These are phyloP conservation scores for Tetragnatha versicolor DNA, from an alignment of 1,140 invertebrate species.

Conservation along the genomic window DNA sequence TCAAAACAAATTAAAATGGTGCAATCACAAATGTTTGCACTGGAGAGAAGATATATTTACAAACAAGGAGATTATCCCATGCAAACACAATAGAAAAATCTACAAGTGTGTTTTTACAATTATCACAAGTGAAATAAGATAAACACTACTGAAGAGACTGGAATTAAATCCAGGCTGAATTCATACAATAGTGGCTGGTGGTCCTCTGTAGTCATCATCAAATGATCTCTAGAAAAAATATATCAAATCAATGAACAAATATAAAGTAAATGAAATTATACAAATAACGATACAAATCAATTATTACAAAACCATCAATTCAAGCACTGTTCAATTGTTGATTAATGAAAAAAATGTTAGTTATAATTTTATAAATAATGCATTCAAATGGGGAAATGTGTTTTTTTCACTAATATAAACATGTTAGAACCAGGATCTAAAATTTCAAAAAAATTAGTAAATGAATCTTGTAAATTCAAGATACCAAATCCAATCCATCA, in stretches of 20 bases:
- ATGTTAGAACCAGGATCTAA: no score
- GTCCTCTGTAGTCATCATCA: conserved; percentile 34
- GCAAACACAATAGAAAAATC: conserved; percentile 9
- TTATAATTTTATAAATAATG: no score
- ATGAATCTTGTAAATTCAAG: no score
- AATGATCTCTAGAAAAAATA: conserved; percentile 22
- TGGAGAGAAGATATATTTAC: conserved; percentile 25
- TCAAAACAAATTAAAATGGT: no score
- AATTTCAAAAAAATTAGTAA: no score
- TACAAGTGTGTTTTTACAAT: conserved; percentile 8
- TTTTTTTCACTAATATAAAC: no score
- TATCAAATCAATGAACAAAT: not conserved
- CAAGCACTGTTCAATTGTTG: no score
- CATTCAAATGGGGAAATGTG: no score
- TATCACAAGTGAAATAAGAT: conserved; percentile 39
- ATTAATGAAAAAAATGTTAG: no score
- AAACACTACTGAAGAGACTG: not conserved
- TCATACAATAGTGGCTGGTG: conserved; percentile 35
- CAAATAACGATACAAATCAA: not conserved
- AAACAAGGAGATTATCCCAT: not conserved
- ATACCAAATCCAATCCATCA: no score
- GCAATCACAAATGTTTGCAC: no score
- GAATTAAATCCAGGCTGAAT: not conserved
- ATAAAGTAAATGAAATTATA: not conserved
- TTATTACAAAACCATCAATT: no score